phyloP scores from a whole-genome alignment of 2,113 vertebrate genomes.

The Halichoeres trimaculatus region DNA sequence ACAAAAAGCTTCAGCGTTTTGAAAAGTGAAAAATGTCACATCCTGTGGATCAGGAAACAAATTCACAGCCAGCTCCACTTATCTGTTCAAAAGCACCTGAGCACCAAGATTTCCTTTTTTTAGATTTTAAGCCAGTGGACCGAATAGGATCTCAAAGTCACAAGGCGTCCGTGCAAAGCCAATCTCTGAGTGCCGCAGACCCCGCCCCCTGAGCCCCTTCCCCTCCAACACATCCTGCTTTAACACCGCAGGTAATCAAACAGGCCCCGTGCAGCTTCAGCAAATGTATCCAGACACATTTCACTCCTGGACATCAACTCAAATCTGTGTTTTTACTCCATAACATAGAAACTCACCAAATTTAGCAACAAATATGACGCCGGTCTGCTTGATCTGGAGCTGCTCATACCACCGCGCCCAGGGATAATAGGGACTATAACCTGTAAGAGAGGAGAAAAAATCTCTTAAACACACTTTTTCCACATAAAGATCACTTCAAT shows the following conservation, averaged over 20 bases:
- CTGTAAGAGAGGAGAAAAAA: not conserved
- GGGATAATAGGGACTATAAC: rapidly evolving
- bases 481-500: too few relatives aligned
- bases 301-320: not conserved
- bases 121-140: slow-evolving; percentile 75
- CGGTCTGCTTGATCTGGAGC: rapidly evolving
- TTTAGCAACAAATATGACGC: rapidly evolving
- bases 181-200: slow-evolving; percentile 54
- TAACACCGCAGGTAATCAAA: slow-evolving; percentile 64
- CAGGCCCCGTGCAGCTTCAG: slow-evolving; percentile 50
- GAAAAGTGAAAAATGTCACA: slow-evolving; percentile 31
- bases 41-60: slow-evolving; percentile 48
- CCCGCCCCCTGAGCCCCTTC: slow-evolving; percentile 23
- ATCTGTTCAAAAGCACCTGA: slow-evolving; percentile 72
- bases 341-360: slow-evolving; percentile 11
- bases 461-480: too few relatives aligned
- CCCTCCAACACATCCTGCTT: slow-evolving; percentile 39
- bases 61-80: slow-evolving; percentile 67
- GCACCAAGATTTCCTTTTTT: slow-evolving; percentile 62
- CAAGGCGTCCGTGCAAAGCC: slow-evolving; percentile 72
- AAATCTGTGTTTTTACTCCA: slow-evolving; percentile 11
- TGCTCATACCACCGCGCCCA: not conserved
- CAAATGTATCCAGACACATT: not conserved
- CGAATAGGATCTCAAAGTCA: slow-evolving; percentile 77
- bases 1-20: slow-evolving; percentile 26